Conservation (phyloP, 2,888 invertebrate genomes). For the Ischnus inquisitorius region DNA sequence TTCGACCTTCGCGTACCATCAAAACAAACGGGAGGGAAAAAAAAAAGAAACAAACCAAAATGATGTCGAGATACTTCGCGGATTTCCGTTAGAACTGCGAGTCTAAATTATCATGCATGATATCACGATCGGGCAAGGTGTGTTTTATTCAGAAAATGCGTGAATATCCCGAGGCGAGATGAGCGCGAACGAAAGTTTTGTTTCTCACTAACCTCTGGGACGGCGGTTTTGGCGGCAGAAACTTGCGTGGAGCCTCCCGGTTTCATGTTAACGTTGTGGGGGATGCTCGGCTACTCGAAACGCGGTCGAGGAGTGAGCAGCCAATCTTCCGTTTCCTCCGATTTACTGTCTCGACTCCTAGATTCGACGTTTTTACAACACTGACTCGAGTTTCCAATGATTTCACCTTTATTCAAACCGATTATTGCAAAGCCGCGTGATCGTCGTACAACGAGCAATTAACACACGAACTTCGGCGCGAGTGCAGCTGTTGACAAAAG, state of each 20-base stretch:
- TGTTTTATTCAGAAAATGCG: neutral
- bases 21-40: slow-evolving; percentile 1
- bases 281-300: slow-evolving; percentile 55
- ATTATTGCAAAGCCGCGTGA: neutral
- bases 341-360: neutral
- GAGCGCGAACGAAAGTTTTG: neutral
- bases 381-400: neutral
- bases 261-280: slow-evolving; percentile 75
- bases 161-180: neutral
- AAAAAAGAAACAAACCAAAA: neutral
- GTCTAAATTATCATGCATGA: slow-evolving; percentile 1
- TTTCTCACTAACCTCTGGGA: slow-evolving; percentile 79
- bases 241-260: slow-evolving; percentile 79
- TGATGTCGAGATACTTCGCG: neutral
- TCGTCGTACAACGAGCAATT: slow-evolving; percentile 13
- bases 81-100: neutral
- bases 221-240: slow-evolving; percentile 76
- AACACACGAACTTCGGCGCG: slow-evolving; percentile 23
- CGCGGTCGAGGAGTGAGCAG: slow-evolving; percentile 34
- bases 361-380: neutral
- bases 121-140: neutral
- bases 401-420: neutral
- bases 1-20: slow-evolving; percentile 26
- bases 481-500: slow-evolving; percentile 26
- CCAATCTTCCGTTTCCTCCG: neutral